Base-by-base conservation (phyloP, 2,888 invertebrate species). In the Trachelus stipa region DNA sequence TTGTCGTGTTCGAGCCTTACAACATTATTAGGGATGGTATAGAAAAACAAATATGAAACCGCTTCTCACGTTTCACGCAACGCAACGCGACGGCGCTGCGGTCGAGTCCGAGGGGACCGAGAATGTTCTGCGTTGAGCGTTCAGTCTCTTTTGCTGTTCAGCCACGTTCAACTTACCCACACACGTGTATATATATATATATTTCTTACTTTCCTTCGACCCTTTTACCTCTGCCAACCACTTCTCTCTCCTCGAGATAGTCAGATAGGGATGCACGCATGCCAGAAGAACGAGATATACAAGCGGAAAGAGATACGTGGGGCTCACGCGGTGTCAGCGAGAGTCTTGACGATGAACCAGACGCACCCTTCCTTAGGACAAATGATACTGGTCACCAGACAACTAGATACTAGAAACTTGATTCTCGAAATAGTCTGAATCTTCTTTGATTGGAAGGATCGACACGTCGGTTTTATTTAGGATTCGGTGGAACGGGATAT, bases 21-120 rank as follows among this genome's bases (percentile, higher is more conserved):
- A 81, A 83, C 83, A 79, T 84, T 83, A 83, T 84, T 85, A 84
- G 80, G 81, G 81, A 81, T 81, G 79, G 80, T 73, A 80, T 79
- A 76, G 82, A 79, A 83, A 83, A 82, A 81, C 79, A 84, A 81
- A 82, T 82, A 84, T 80, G 84, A 84, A 79, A 84, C 79, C 80
- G 76, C 81, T 83, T 84, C 84, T 84, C 84, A 83, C 77, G 82
- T 84, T 84, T 83, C 84, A 77, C 79, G 69, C 79, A 73, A 31
- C 76, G 71, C 23, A 23, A 23, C 56, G 56, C 56, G 23, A 9
- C 23, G 56, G 56, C 56, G 56, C 56, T 56, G 56, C 56, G 56
- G 56, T 15, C 40, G 15, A 40, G 40, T 40, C 1, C 40, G 40
- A 40, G 40, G 15, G 40, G 40, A 40, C 15, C 23, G 56, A 56